A percentile compares a stretch with the other conserved stretches of the same genome.
These are phyloP conservation scores for Notamacropus eugenii DNA, from an alignment of 2,797 vertebrate genomes.

Conservation along the genomic window DNA sequence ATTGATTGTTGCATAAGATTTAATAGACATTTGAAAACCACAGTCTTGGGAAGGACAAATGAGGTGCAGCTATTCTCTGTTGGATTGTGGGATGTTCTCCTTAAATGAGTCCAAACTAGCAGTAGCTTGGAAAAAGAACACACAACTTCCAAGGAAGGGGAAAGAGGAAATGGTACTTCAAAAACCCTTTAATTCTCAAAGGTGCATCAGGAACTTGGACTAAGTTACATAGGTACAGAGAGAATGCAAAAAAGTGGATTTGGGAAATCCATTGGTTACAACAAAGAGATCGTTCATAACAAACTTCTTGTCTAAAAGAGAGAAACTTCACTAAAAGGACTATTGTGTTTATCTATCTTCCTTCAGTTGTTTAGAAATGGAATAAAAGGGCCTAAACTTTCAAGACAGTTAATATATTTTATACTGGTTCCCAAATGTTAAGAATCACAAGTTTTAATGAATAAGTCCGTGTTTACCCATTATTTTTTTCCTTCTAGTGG, in stretches of 20 bases:
- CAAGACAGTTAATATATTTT: background rate
- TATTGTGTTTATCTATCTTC: background rate
- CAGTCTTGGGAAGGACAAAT: constrained; percentile 85
- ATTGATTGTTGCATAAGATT: constrained; percentile 89
- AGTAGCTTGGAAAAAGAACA: background rate
- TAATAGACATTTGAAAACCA: constrained; percentile 84
- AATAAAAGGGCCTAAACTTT: background rate
- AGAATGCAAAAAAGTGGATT: background rate
- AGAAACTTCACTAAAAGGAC: background rate
- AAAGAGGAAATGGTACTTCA: constrained; percentile 16
- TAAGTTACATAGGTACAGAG: background rate
- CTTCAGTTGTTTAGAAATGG: background rate
- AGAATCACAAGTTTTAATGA: background rate
- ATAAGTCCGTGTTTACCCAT: background rate
- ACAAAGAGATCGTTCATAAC: background rate
- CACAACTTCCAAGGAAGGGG: background rate
- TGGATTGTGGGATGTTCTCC: constrained; percentile 10
- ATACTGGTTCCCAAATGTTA: background rate
- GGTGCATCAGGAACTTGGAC: background rate
- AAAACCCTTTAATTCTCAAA: background rate
- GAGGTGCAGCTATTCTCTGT: constrained; percentile 69
- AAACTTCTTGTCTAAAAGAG: background rate
- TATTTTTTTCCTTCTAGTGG: constrained; percentile 13
- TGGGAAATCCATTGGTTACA: constrained; percentile 6
- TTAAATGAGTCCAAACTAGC: background rate